Evolutionary conservation across 2,888 invertebrate species (phyloP).

Genomic region (Conistra vaccinii): DNA sequence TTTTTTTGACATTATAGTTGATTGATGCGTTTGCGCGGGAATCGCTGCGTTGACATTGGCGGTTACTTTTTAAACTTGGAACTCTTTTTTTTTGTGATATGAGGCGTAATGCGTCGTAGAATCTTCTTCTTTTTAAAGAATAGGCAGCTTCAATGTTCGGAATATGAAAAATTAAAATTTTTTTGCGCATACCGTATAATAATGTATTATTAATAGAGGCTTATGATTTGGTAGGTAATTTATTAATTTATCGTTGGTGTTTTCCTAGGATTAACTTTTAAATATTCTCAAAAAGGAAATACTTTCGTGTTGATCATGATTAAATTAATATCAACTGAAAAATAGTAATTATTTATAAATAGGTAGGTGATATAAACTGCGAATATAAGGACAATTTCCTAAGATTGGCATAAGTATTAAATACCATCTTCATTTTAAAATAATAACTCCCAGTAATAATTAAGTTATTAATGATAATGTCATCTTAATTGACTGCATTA

Average conservation of each 20-base stretch:
- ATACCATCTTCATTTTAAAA: not conserved
- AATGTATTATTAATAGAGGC: conserved; percentile 4
- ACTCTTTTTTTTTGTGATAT: conserved; percentile 23
- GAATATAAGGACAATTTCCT: not conserved
- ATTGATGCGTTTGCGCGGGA: conserved; percentile 14
- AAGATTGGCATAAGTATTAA: not conserved
- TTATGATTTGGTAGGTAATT: conserved; percentile 32
- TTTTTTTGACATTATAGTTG: not conserved
- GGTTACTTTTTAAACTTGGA: conserved; percentile 38
- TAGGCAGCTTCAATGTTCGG: conserved; percentile 1
- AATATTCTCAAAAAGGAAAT: conserved; percentile 29
- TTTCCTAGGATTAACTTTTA: conserved; percentile 10
- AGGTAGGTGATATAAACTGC: not conserved
- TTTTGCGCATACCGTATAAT: not conserved
- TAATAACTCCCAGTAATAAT: not conserved
- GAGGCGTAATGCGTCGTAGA: not conserved
- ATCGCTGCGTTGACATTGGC: conserved; percentile 11
- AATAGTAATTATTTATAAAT: conserved; percentile 5
- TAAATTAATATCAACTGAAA: conserved; percentile 1
- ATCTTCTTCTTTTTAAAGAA: conserved; percentile 13
- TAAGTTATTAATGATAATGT: not conserved
- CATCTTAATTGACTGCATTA: not conserved
- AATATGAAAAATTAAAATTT: conserved; percentile 11
- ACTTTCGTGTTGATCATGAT: conserved; percentile 27
- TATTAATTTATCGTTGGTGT: conserved; percentile 12